Base-by-base conservation (phyloP, 2,888 invertebrate species). In the Acanthococcus lagerstroemiae region DNA sequence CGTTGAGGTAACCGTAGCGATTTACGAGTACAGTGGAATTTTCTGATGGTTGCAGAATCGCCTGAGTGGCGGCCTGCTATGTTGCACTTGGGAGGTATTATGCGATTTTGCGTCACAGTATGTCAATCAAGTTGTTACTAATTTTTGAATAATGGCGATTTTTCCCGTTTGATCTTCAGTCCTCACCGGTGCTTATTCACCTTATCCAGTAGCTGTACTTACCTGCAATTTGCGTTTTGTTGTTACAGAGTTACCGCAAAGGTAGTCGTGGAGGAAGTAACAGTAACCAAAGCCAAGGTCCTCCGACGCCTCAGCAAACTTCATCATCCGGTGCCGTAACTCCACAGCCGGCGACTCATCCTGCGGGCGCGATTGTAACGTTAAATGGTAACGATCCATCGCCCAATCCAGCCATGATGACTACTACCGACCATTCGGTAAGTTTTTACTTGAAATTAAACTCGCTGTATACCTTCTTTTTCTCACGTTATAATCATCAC, bases 351-450 rank as follows among this genome's bases (percentile, higher is more conserved):
- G 46, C 54, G 45, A 45, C 67, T 19, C 54, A 54, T 55, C 55
- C 56, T 27, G 44, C 46, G 24, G 44, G 30, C 12, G 26, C 17
- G 5, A 54, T 55, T 50, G 26, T 60, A 45, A 22, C 57, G 50
- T 57, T 67, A 55, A 60, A 57, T 63, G 56, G 57, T 57, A 57
- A 52, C 52, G 65, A 56, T 26, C 52, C 67, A 25, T 44, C 57
- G 54, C 57, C 65, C 55, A 52, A 46, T 60, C 27, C 60, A 25
- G 50, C 45, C 19, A 66, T 66, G 66, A 66, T 66, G 66, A 56
- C 66, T 15, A 66, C 66, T 17, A 30, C 56, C 22, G 57, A 66
- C 27, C 55, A 55, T 56, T 55, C 66, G 66, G 66, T 66, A 30
- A 66, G 50, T 65, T 30, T 25, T n/a, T n/a, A n/a, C n/a, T n/a